Conservation (phyloP, 1,140 invertebrate species). For the Halyomorpha halys region DNA sequence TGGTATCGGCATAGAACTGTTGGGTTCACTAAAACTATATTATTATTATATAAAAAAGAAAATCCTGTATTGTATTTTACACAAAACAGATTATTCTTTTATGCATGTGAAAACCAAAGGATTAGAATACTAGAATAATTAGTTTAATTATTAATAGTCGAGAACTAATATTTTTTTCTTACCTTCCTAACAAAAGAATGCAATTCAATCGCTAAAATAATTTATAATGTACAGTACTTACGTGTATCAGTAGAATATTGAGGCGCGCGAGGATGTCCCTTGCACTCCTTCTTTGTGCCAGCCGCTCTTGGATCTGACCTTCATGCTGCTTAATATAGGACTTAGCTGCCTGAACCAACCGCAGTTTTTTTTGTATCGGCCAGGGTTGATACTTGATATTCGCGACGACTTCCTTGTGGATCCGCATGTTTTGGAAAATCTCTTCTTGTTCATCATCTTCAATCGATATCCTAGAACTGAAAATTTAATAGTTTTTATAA, state of each 20-base stretch:
- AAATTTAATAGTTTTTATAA: not conserved
- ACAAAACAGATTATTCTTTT: too few relatives aligned
- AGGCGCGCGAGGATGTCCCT: slow-evolving; percentile 72
- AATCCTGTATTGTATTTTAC: too few relatives aligned
- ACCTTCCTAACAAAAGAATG: too few relatives aligned
- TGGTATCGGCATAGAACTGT: too few relatives aligned
- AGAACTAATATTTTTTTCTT: too few relatives aligned
- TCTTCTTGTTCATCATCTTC: slow-evolving; percentile 68
- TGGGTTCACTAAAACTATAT: too few relatives aligned
- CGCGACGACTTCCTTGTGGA: slow-evolving; percentile 86
- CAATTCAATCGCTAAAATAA: not conserved
- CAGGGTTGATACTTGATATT: slow-evolving; percentile 83
- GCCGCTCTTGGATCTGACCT: slow-evolving; percentile 74
- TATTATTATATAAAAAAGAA: too few relatives aligned
- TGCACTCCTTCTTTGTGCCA: slow-evolving; percentile 77
- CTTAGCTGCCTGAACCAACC: slow-evolving; percentile 75
- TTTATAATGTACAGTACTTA: too few relatives aligned
- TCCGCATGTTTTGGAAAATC: slow-evolving; percentile 79
- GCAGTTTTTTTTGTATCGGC: slow-evolving; percentile 74
- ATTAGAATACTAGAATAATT: too few relatives aligned
- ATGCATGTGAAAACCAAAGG: too few relatives aligned
- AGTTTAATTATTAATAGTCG: too few relatives aligned
- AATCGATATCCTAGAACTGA: slow-evolving; percentile 60
- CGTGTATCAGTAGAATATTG: slow-evolving; percentile 63
- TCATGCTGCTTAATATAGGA: slow-evolving; percentile 78